Base-by-base conservation (phyloP, 2,113 vertebrate species). In the Pitta sordida region DNA sequence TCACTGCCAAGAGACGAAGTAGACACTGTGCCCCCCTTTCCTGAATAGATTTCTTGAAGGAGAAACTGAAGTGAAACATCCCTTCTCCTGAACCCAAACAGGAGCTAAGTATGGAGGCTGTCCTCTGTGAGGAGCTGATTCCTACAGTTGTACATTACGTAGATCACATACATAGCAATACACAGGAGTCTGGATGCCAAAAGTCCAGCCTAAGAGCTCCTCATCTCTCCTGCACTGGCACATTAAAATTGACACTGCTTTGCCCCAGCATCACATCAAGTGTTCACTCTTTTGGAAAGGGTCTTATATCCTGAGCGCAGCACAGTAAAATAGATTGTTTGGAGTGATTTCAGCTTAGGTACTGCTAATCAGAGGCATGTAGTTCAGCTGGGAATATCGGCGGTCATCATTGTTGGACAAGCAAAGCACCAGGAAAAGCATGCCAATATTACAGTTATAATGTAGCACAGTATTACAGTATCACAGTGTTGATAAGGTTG, bases 321-420 rank as follows among this genome's bases (percentile, higher is more conserved):
- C 48, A 51, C 1, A 8, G 62, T 44, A 34, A 81, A 74, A 53
- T 2, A 46, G 7, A 29, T 5, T 0, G 2, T 6, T 49, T 58
- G 2, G 11, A 65, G 8, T 13, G 18, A 64, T 68, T 89, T 75
- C 48, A 60, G 36, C 27, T 56, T 21, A n/a, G 41, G 16, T 58
- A 14, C 15, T 67, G 34, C 11, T 90, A 26, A 36, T 15, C 24
- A 53, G 48, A 76, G 39, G 3, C 15, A 43, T 43, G 16, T 26
- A 78, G 37, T 34, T 79, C 3, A 1, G 26, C 62, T 68, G 44
- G 44, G 56, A 79, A 55, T 55, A 90, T 63, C 71, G 32, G 6
- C 34, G 58, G 30, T 39, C 29, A 6, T 15, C 53, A 7, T 11
- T 60, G 34, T 44, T 23, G 21, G 34, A 53, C 32, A 41, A 63